Base-by-base conservation (phyloP, 2,797 vertebrate species). In the Tokudaia tokunoshimensis region DNA sequence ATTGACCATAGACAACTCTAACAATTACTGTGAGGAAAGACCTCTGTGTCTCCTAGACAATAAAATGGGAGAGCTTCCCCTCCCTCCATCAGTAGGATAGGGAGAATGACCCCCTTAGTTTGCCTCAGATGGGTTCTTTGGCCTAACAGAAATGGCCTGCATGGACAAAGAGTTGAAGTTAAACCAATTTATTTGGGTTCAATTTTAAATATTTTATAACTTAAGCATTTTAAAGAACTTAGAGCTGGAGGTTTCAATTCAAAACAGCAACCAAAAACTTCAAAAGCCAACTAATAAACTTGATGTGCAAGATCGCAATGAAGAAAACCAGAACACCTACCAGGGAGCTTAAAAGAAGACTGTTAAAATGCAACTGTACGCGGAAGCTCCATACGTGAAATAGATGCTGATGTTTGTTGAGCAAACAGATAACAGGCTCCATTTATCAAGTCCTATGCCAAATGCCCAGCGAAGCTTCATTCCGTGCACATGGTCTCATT, bases 271-370 rank as follows among this genome's bases (percentile, higher is more conserved):
- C 55, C 13, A 44, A 55, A 91, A 92, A 95, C 79, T 96, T 95
- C 92, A 94, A 96, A 97, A 72, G 44, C 75, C 65, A 72, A 55
- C 29, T 74, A 80, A 94, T 84, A 95, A 95, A 78, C 90, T 89
- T 74, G 72, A 17, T n/a, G 17, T 67, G 31, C 34, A 90, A 92
- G 83, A 80, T 76, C 50, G 72, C 74, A 29, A 63, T 89, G 95
- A 97, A 85, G 94, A 95, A 97, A 96, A 55, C 92, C 96, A 97
- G 97, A 93, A 88, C 74, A 88, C 41, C 76, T 85, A 57, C 37
- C 11, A 29, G 85, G 83, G 12, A 89, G 92, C 72, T 91, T 96
- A 37, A 87, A 78, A 92, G 52, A 88, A 81, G 44, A 81, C 37
- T 20, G 29, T 76, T 82, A 83, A 89, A 93, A 84, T 47, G 88